Evolutionary conservation across 1,140 invertebrate genomes (phyloP), one percentile per base, ranked within the genome.

Genomic region (Rhagoletis zephyria): DNA sequence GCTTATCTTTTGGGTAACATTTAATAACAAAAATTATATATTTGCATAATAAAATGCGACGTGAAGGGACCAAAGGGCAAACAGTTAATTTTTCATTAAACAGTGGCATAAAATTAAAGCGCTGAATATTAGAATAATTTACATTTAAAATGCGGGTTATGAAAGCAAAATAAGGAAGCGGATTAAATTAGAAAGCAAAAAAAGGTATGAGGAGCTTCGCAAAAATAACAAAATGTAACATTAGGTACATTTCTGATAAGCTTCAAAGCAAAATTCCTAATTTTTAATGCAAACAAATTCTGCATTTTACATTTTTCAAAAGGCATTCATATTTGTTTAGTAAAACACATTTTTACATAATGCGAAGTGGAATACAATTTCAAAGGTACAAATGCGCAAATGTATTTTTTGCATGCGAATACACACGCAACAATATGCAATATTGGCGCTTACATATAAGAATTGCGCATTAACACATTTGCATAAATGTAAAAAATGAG

Each of bases 131-230:
- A n/a, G 14, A 67, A 42, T 42, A 10, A 67, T 42, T 42, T 67
- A 67, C 30, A 19, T 67, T 42, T 30, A 40, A 67, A 67, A 30
- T 30, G 30, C 30, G 30, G 30, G 30, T 30, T 30, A 1, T 30
- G 30, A 30, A 67, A 30, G 64, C 1, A 5, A 56, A 7, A 56
- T 56, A 56, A 5, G 64, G 10, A 12, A 12, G 64, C 64, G 40
- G 30, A 65, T 67, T 67, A 74, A 48, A 74, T 74, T 74, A 42
- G 67, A 74, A 74, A 74, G 45, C 45, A 45, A 74, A 45, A 74
- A 45, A 56, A 56, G 5, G 0, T 56, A 7, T 10, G 5, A 56
- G 10, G 51, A 56, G 10, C 10, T 56, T 56, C 10, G 5, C 10
- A 10, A 56, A 56, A 56, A 56, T 56, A 56, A 56, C 10, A 56